These are phyloP conservation scores for Callospermophilus lateralis DNA, from an alignment of 2,113 vertebrate genomes.

Conservation along the genomic window DNA sequence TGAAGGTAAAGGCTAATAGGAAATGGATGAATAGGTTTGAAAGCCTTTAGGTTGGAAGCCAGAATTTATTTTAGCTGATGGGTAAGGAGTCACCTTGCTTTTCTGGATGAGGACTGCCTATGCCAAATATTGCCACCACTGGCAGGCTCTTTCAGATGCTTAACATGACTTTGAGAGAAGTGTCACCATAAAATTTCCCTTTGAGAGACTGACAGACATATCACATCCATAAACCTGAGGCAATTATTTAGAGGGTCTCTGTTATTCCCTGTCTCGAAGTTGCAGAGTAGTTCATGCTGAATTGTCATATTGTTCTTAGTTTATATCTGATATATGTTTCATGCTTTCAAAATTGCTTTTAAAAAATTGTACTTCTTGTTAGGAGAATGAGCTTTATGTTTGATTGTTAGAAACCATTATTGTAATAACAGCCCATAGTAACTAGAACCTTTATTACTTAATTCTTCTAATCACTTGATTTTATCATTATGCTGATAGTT, in stretches of 20 bases:
- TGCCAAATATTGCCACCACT: constrained; percentile 31
- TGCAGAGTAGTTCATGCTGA: background rate
- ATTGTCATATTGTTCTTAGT: background rate
- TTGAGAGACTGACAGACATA: background rate
- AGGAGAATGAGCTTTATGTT: background rate
- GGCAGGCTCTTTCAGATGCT: constrained; percentile 8
- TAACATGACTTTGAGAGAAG: background rate
- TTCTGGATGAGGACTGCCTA: background rate
- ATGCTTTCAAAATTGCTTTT: background rate
- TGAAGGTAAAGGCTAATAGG: background rate
- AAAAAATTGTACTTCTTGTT: background rate
- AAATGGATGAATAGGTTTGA: constrained; percentile 10
- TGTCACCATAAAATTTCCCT: background rate
- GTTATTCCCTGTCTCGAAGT: background rate
- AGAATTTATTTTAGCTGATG: constrained; percentile 57
- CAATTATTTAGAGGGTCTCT: background rate
- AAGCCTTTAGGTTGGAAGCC: background rate
- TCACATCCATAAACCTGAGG: background rate
- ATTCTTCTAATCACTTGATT: background rate
- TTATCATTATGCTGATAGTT: background rate
- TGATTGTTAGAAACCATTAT: background rate
- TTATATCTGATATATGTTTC: background rate
- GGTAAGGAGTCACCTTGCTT: constrained; percentile 47
- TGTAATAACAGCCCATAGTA: background rate
- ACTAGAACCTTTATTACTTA: background rate